Percentiles rank a stretch among this genome's conserved stretches.
Evolutionary conservation across 1,140 invertebrate species (phyloP).

Genomic region (Mya arenaria): DNA sequence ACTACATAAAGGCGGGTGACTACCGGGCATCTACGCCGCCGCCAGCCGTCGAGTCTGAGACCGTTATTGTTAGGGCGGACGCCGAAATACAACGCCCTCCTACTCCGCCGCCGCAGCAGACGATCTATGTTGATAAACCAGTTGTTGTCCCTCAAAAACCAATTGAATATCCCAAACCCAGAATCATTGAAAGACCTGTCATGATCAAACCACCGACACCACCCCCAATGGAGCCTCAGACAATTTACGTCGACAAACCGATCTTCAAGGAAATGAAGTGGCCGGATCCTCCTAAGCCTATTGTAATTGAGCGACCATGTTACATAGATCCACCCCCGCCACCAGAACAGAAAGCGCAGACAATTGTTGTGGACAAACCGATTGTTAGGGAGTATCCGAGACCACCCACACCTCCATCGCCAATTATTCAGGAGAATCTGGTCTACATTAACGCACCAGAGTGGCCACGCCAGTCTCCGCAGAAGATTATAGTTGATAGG

Average conservation of each 20-base stretch:
- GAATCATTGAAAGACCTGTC: slow-evolving; percentile 35
- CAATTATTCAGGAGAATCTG: slow-evolving; percentile 8
- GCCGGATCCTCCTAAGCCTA: slow-evolving; percentile 32
- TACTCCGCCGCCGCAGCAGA: slow-evolving; percentile 34
- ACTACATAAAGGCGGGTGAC: slow-evolving; percentile 48
- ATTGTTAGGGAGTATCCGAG: slow-evolving; percentile 8
- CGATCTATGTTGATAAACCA: slow-evolving; percentile 43
- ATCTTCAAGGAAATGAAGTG: slow-evolving; percentile 34
- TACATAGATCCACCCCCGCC: slow-evolving; percentile 27
- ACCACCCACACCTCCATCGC: slow-evolving; percentile 23
- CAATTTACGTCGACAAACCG: slow-evolving; percentile 42
- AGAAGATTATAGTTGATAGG: slow-evolving; percentile 39
- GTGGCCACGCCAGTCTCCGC: slow-evolving; percentile 19
- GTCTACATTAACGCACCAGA: slow-evolving; percentile 17
- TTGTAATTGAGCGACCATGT: slow-evolving; percentile 21
- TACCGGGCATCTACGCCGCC: neutral
- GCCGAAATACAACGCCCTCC: slow-evolving; percentile 2
- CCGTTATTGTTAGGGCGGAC: slow-evolving; percentile 6
- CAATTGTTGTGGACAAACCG: slow-evolving; percentile 38
- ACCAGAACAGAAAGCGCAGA: slow-evolving; percentile 23
- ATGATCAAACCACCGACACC: slow-evolving; percentile 30
- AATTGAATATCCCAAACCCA: slow-evolving; percentile 22
- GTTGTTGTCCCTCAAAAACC: neutral
- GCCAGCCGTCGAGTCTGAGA: neutral
- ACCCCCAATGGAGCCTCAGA: slow-evolving; percentile 31